Percentiles rank a stretch among this genome's conserved stretches.
phyloP scores from a whole-genome alignment of 2,797 vertebrate genomes.

The Chaenodraco wilsoni region DNA sequence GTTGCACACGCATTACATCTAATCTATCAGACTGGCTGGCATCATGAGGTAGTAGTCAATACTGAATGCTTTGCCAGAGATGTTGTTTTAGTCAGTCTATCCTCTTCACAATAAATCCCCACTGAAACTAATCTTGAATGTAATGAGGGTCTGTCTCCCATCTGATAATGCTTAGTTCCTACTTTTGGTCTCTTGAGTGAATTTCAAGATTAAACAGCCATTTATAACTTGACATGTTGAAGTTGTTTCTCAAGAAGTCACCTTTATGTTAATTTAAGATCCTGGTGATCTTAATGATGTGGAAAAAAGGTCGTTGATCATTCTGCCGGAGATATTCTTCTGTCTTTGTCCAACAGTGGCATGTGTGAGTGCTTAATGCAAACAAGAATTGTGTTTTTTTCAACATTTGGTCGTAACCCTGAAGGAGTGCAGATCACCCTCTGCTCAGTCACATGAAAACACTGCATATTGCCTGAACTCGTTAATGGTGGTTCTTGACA shows the following conservation, averaged over 20 bases:
- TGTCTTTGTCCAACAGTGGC: too few species aligned
- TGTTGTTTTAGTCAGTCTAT: neutral
- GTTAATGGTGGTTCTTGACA: neutral
- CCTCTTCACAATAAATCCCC: neutral
- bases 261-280: neutral
- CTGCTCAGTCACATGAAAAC: slow-evolving; percentile 26
- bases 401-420: slow-evolving; percentile 15
- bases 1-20: slow-evolving; percentile 14
- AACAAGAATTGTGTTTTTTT: neutral
- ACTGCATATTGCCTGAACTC: neutral
- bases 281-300: neutral
- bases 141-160: slow-evolving; percentile 15
- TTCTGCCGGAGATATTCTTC: too few species aligned
- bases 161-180: neutral
- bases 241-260: neutral
- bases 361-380: too few species aligned
- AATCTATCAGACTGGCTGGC: slow-evolving; percentile 10
- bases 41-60: neutral
- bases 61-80: neutral
- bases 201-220: neutral
- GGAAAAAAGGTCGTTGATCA: neutral
- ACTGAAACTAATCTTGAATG: slow-evolving; percentile 18
- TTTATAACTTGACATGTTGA: neutral
- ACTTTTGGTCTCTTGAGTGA: neutral
- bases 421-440: slow-evolving; percentile 16